A percentile compares a stretch with the other conserved stretches of the same genome.
Conservation (phyloP, 2,797 vertebrate species). For the Austrolebias charrua region DNA sequence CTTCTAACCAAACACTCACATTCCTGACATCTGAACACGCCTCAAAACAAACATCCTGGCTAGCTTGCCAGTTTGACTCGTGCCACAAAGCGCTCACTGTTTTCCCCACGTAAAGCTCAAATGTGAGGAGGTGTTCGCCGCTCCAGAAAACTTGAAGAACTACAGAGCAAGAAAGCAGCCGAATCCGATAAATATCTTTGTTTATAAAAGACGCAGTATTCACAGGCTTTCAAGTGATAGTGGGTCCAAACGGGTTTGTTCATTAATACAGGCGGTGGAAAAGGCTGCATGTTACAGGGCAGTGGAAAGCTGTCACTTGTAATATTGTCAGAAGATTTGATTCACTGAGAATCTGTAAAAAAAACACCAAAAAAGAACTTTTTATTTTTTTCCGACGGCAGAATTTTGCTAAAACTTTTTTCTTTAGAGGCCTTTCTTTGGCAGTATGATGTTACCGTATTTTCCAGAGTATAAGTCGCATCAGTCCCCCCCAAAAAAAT, state of each 20-base stretch:
- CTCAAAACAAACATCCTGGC: not conserved
- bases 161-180: not conserved
- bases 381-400: slow-evolving; percentile 7
- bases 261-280: slow-evolving; percentile 13
- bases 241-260: not conserved
- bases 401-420: not conserved
- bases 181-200: not conserved
- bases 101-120: too few species aligned
- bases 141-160: not conserved
- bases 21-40: slow-evolving; percentile 12
- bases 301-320: slow-evolving; percentile 68
- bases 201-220: slow-evolving; percentile 28
- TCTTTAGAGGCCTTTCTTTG: slow-evolving; percentile 22
- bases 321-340: not conserved
- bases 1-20: slow-evolving; percentile 26
- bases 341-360: slow-evolving; percentile 7
- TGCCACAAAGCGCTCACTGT: not conserved
- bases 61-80: not conserved
- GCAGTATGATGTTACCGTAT: slow-evolving; percentile 34
- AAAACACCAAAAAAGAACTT: not conserved
- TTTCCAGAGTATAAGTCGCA: too few species aligned
- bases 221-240: slow-evolving; percentile 11
- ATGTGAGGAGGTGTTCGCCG: not conserved
- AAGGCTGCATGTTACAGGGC: slow-evolving; percentile 52
- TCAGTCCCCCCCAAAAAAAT: too few species aligned